Conservation (phyloP, 2,888 invertebrate genomes). For the Pyrrhia umbra region DNA sequence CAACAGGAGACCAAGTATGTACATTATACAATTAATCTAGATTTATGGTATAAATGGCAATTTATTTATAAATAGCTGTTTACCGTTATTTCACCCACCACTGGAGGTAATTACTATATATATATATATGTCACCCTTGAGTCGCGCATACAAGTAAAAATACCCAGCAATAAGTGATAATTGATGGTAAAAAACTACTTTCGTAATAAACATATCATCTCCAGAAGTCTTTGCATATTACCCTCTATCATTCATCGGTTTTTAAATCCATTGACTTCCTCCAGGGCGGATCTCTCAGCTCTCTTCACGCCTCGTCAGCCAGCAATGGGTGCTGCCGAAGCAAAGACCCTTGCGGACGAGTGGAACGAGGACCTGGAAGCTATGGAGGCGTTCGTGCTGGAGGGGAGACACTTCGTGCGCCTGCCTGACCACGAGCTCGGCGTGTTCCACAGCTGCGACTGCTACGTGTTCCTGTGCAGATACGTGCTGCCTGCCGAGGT, state of each 20-base stretch:
- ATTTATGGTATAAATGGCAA: too few species aligned
- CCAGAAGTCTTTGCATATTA: too few species aligned
- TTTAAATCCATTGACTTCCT: neutral
- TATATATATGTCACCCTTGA: too few species aligned
- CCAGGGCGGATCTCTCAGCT: conserved; percentile 97
- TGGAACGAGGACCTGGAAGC: conserved; percentile 99
- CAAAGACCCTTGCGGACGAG: conserved; percentile 96
- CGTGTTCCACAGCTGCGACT: conserved; percentile 97
- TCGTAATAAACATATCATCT: too few species aligned
- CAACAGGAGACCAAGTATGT: conserved; percentile 95
- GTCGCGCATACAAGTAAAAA: too few species aligned
- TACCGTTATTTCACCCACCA: too few species aligned
- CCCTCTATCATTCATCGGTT: too few species aligned
- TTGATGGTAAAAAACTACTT: too few species aligned
- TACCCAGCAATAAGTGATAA: too few species aligned
- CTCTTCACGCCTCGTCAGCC: conserved; percentile 98
- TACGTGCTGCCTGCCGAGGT: conserved; percentile 96
- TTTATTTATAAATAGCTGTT: too few species aligned
- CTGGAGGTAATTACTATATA: too few species aligned
- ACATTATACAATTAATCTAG: neutral
- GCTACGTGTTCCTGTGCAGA: conserved; percentile 99
- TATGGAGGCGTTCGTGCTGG: conserved; percentile 99
- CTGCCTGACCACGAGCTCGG: conserved; percentile 98
- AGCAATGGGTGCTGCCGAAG: conserved; percentile 95
- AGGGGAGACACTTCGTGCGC: conserved; percentile 99